Percentiles rank a stretch among this genome's conserved stretches.
These are phyloP conservation scores for Nestor notabilis DNA, from an alignment of 2,113 vertebrate genomes.

Conservation along the genomic window DNA sequence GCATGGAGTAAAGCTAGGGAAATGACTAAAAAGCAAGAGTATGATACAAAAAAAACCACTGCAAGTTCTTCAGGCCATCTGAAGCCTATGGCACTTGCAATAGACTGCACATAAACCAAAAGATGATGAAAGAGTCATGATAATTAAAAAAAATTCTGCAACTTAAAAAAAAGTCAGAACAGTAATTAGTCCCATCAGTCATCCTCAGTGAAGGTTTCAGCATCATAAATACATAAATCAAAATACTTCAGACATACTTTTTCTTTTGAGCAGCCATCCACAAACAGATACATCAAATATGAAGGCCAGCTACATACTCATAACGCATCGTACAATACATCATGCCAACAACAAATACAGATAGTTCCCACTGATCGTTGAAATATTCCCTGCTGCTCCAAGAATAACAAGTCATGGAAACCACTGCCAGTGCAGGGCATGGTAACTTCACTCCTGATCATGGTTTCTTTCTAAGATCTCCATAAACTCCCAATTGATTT, in stretches of 20 bases:
- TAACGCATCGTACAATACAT: neutral
- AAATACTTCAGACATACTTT: neutral
- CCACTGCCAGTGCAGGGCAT: fast-evolving
- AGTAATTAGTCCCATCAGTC: neutral
- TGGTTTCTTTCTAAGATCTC: neutral
- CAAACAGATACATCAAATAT: neutral
- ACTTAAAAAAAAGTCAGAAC: neutral
- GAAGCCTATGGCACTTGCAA: neutral
- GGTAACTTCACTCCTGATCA: neutral
- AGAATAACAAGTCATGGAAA: neutral
- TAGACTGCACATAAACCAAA: neutral
- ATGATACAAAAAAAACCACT: neutral
- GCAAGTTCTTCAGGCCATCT: neutral
- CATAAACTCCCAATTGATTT: neutral
- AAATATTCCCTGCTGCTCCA: neutral
- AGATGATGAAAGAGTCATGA: neutral
- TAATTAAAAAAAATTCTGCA: neutral
- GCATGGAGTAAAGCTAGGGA: neutral
- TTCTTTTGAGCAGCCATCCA: neutral
- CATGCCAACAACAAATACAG: neutral
- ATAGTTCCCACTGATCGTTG: neutral
- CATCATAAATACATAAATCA: neutral
- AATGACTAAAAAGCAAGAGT: neutral
- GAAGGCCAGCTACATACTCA: neutral
- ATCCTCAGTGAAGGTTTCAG: neutral